Conservation (phyloP, 2,888 invertebrate species). For the Apamea sordens region DNA sequence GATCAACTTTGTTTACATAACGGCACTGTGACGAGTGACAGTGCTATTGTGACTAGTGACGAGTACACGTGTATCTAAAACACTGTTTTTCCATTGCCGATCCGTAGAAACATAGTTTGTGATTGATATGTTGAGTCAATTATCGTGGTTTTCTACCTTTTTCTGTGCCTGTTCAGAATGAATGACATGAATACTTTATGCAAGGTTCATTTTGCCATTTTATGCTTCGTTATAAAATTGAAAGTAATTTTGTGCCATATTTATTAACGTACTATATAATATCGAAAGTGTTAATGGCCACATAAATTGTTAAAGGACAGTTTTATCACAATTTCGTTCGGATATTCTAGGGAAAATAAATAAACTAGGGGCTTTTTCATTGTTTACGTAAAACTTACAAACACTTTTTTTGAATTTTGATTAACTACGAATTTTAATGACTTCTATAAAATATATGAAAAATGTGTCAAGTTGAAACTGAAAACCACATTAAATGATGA, state of each 20-base stretch:
- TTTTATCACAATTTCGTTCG: conserved; percentile 16
- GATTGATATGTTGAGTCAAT: conserved; percentile 7
- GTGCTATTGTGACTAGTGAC: neutral
- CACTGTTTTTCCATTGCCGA: neutral
- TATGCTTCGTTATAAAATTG: conserved; percentile 19
- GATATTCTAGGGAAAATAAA: neutral
- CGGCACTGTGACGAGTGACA: neutral
- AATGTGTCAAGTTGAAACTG: too few species aligned
- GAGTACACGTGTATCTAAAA: neutral
- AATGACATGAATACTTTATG: neutral
- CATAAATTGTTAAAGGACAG: conserved; percentile 15
- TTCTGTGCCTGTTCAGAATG: neutral
- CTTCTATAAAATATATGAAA: too few species aligned
- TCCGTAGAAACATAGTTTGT: conserved; percentile 3
- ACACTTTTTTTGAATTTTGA: neutral
- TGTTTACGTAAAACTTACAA: neutral
- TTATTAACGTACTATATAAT: conserved; percentile 14
- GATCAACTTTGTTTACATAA: neutral
- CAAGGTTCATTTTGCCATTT: conserved; percentile 29
- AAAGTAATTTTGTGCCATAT: conserved; percentile 20
- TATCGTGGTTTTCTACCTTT: neutral
- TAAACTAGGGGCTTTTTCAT: neutral
- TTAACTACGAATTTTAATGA: neutral
- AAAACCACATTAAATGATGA: neutral
- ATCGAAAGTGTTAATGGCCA: conserved; percentile 11